Base-by-base conservation (phyloP, 2,113 vertebrate genomes). In the Azemiops feae region DNA sequence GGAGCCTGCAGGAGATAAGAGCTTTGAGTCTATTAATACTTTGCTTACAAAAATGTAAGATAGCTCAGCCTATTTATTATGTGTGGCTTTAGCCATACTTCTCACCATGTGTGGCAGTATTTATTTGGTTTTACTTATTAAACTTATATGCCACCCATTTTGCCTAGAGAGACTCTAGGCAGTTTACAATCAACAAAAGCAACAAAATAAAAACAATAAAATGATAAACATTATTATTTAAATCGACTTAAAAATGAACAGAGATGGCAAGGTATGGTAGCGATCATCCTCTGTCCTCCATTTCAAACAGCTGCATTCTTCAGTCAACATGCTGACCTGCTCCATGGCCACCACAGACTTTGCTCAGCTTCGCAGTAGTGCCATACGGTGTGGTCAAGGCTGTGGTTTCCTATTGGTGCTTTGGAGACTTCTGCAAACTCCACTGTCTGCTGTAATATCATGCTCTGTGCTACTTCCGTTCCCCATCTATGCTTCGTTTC, bases 271-370 rank as follows among this genome's bases (percentile, higher is more conserved):
- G 30, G 12, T 69, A 22, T 74, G 2, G 16, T 74, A 8, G 69
- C 7, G 69, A 97, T 97, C 0, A 0, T 97, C 93, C 93, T 97
- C 97, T 45, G 95, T 97, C 74, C 96, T 89, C 0, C 96, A 95
- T 96, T 98, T 98, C 92, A 97, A 95, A 91, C 94, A 97, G 81
- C 97, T 98, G 87, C 96, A 97, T 55, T 97, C 97, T 34, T 97
- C 94, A 0, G 95, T 96, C 86, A 98, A 97, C 92, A 95, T 98
- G 50, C 94, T 97, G 50, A 97, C 97, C 57, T 96, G 96, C 20
- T 97, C 97, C 91, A 95, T 97, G 97, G 97, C 96, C 0, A 0
- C 92, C 81, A 95, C 96, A 0, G 97, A 98, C 30, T 97, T 95
- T 97, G 0, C 55, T 97, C 92, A 96, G 95, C 27, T 95, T 97